Conservation (phyloP, 2,113 vertebrate species). For the Sus scrofa region T2T-Sscrofa CM000813.6:126648501-126649000, state of each 20-base stretch:
- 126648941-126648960: conserved; percentile 28
- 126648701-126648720: not conserved
- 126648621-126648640: not conserved
- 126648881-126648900: not conserved
- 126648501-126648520: conserved; percentile 5
- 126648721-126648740: not conserved
- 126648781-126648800: not conserved
- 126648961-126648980: not conserved
- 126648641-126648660: not conserved
- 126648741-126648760: not conserved
- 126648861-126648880: not conserved
- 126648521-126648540: not conserved
- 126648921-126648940: not conserved
- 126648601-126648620: not conserved
- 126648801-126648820: not conserved
- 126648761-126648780: not conserved
- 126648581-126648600: not conserved
- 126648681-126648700: not conserved
- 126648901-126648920: not conserved
- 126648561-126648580: not conserved
- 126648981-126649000: not conserved
- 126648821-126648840: not conserved
- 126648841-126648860: not conserved
- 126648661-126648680: not conserved
- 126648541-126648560: not conserved